These are phyloP conservation scores for Lysiphlebus fabarum DNA, from an alignment of 1,140 invertebrate species.

Conservation along the genomic window DNA sequence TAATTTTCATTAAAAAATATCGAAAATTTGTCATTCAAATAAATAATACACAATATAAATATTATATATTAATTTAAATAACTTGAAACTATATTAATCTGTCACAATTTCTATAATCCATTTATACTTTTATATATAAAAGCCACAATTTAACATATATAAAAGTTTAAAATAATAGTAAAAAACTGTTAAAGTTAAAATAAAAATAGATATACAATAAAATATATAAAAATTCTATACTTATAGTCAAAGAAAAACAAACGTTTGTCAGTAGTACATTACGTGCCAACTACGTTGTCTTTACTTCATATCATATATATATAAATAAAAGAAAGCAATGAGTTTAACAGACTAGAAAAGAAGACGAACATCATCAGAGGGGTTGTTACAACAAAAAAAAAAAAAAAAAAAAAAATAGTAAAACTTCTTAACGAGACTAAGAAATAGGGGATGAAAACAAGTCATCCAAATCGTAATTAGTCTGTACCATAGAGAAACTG, in stretches of 20 bases:
- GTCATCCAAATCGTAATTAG: slow-evolving; percentile 11
- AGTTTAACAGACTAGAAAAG: background rate
- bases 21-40: too few species aligned
- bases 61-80: slow-evolving; percentile 22
- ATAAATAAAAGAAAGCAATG: too few species aligned
- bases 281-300: slow-evolving; percentile 24
- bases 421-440: slow-evolving; percentile 17
- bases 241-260: slow-evolving; percentile 27
- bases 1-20: too few species aligned
- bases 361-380: background rate
- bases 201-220: slow-evolving; percentile 17
- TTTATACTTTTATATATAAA: background rate
- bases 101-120: background rate
- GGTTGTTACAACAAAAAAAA: background rate
- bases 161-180: slow-evolving; percentile 8
- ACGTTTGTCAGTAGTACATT: slow-evolving; percentile 31
- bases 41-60: background rate
- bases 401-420: background rate
- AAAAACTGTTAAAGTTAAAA: slow-evolving; percentile 1
- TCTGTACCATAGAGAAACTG: slow-evolving; percentile 1
- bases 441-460: slow-evolving; percentile 5
- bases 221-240: too few species aligned
- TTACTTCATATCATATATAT: too few species aligned
- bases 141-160: background rate
- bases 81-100: slow-evolving; percentile 18